Conservation (phyloP, 2,888 invertebrate species). For the Antheraea yamamai region DNA sequence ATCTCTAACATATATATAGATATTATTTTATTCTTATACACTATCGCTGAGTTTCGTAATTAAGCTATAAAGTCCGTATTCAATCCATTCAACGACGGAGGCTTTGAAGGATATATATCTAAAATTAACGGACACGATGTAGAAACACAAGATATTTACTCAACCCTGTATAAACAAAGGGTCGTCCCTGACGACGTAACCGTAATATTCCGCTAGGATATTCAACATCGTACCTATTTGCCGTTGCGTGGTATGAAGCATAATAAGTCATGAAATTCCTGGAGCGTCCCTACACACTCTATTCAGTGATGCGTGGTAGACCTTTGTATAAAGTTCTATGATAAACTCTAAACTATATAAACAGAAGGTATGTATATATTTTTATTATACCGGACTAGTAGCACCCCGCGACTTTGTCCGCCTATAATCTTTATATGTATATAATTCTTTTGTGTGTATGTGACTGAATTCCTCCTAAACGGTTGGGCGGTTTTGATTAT, state of each 20-base stretch:
- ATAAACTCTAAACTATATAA: background rate
- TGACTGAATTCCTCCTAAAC: no score
- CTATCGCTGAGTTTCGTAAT: background rate
- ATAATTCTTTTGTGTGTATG: no score
- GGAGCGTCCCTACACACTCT: background rate
- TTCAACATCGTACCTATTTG: conserved; percentile 1
- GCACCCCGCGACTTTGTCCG: no score
- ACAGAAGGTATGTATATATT: background rate
- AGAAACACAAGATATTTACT: conserved; percentile 9
- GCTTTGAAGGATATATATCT: background rate
- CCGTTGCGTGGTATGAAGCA: background rate
- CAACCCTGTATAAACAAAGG: conserved; percentile 7
- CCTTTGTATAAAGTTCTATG: background rate
- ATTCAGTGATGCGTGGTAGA: background rate
- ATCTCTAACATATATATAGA: no score
- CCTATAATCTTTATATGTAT: no score
- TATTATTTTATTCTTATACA: background rate
- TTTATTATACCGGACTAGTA: background rate
- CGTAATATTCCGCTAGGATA: background rate
- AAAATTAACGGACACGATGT: background rate
- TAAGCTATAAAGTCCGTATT: background rate
- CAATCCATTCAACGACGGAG: background rate
- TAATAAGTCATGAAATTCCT: conserved; percentile 4
- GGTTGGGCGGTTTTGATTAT: no score
- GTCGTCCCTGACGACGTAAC: background rate